Conservation (phyloP, 1,140 invertebrate genomes). For the Pseudomyrmex pallidus region DNA sequence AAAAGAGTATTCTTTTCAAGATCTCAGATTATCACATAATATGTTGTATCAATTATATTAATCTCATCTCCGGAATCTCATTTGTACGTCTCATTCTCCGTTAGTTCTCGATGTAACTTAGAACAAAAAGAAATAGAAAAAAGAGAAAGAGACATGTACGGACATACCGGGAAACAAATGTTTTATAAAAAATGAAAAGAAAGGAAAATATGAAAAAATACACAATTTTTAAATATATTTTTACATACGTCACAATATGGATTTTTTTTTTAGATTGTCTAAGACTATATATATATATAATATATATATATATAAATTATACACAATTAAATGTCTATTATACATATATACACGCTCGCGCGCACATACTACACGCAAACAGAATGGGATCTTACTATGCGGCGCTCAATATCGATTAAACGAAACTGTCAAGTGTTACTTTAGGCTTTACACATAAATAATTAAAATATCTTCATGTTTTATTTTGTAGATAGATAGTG, state of each 20-base stretch:
- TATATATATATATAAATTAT: slow-evolving; percentile 53
- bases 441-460: slow-evolving; percentile 33
- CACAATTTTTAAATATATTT: slow-evolving; percentile 69
- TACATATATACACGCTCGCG: slow-evolving; percentile 49
- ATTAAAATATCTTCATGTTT: slow-evolving; percentile 10
- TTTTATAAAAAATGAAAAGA: slow-evolving; percentile 65
- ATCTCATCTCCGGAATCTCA: background rate
- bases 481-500: slow-evolving; percentile 13
- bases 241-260: slow-evolving; percentile 61
- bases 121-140: background rate
- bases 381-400: slow-evolving; percentile 32
- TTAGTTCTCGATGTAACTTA: background rate
- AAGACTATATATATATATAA: slow-evolving; percentile 34
- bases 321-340: slow-evolving; percentile 46
- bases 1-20: background rate
- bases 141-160: background rate
- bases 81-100: background rate
- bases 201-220: slow-evolving; percentile 55
- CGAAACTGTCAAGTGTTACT: slow-evolving; percentile 38
- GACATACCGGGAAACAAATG: slow-evolving; percentile 19
- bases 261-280: slow-evolving; percentile 55
- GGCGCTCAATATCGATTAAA: slow-evolving; percentile 46
- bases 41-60: background rate
- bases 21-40: slow-evolving; percentile 29
- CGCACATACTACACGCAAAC: background rate